Conservation (phyloP, 2,888 invertebrate species). For the Erpobdella octoculata region DNA sequence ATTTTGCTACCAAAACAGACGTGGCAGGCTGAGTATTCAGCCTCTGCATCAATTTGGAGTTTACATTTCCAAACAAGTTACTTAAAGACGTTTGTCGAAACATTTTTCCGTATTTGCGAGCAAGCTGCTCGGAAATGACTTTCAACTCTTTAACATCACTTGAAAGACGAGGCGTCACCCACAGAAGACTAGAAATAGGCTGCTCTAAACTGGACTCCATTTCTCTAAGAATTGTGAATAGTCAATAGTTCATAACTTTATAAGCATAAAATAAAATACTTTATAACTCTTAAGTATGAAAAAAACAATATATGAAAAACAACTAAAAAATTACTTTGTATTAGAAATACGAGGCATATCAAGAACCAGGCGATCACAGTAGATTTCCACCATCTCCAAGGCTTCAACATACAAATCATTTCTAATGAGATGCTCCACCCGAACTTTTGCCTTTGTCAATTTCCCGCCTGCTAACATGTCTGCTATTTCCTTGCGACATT, state of each 20-base stretch:
- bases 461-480: conserved; percentile 61
- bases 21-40: conserved; percentile 86
- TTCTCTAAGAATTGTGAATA: conserved; percentile 53
- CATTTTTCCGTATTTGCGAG: conserved; percentile 11
- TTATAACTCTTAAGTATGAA: neutral
- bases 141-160: conserved; percentile 66
- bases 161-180: conserved; percentile 86
- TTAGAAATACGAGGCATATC: conserved; percentile 52
- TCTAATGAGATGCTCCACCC: conserved; percentile 91
- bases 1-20: conserved; percentile 79
- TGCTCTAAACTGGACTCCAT: conserved; percentile 92
- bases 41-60: conserved; percentile 69
- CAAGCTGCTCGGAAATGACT: neutral
- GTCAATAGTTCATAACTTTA: neutral
- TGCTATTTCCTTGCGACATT: conserved; percentile 87
- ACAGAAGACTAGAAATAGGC: conserved; percentile 87
- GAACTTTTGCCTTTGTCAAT: conserved; percentile 70
- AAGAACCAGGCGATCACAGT: conserved; percentile 88
- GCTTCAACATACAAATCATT: conserved; percentile 98
- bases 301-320: neutral
- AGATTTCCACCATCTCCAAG: conserved; percentile 98
- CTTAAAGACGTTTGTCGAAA: neutral
- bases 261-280: neutral
- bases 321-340: neutral
- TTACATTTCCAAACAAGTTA: neutral